Base-by-base conservation (phyloP, 2,797 vertebrate species). In the Pelobates cultripes region DNA sequence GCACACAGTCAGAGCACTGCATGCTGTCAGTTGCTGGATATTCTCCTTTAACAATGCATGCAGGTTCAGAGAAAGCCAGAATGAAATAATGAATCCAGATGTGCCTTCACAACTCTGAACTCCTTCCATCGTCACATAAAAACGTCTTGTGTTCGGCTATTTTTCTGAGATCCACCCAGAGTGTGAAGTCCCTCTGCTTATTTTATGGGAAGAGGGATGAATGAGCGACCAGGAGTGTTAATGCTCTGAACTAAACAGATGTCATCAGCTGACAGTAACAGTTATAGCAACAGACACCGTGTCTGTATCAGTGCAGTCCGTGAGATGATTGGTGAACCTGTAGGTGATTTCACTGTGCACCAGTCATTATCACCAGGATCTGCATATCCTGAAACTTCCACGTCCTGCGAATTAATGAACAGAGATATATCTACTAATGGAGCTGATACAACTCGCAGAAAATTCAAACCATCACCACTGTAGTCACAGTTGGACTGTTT, bases 71-170 rank as follows among this genome's bases (percentile, higher is more conserved):
- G 55, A 57, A 57, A 15, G 55, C 55, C 13, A 4, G 8, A 57
- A 14, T 12, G 61, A 64, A 28, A 41, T 53, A 51, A 72, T 72
- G 14, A 79, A 15, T 17, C 77, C 78, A 68, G 70, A 57, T 80
- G 78, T 43, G 8, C 64, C 41, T 66, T 43, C 45, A 15, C 70
- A 40, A 13, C 0, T 61, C 60, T 43, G 17, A 64, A 9, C 43
- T 73, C 17, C n/a, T 43, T 71, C 45, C n/a, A 17, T 71, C 14
- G 5, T 67, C 61, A 45, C 64, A 74, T 80, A 73, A 76, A 70
- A 60, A 3, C 47, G 15, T 64, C 17, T 74, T 53, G 66, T 43
- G 40, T 55, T 67, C 57, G 72, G 71, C 53, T 17, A 10, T 76
- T 64, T 61, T 70, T 81, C 66, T 43, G 45, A 61, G 14, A 75